Percentiles rank a stretch among this genome's conserved stretches.
phyloP scores from a whole-genome alignment of 2,888 invertebrate species.

The Lasioglossum pauxillum region DNA sequence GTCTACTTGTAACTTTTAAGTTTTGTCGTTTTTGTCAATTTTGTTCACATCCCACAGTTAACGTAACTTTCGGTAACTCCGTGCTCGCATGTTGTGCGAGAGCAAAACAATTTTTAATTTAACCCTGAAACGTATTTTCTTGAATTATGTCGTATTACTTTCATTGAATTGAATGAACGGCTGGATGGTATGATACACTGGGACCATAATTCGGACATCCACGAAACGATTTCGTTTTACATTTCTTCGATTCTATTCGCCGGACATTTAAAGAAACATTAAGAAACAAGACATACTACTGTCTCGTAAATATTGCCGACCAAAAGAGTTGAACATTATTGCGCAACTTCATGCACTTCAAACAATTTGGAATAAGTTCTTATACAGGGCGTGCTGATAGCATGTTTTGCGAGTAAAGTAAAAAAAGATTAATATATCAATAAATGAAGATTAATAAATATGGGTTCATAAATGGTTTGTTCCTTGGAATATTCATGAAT shows the following conservation, averaged over 20 bases:
- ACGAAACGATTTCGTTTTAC: neutral
- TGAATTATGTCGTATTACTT: neutral
- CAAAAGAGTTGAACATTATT: neutral
- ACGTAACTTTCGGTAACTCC: neutral
- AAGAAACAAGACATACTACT: neutral
- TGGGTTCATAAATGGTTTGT: neutral
- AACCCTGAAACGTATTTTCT: neutral
- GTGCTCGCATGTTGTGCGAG: neutral
- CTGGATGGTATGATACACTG: neutral
- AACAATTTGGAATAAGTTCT: neutral
- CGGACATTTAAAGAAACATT: neutral
- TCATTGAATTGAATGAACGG: neutral
- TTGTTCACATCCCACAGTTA: too few relatives aligned
- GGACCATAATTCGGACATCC: neutral
- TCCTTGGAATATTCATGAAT: neutral
- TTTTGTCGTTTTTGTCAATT: too few relatives aligned
- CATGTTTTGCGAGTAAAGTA: neutral
- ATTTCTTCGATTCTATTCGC: neutral
- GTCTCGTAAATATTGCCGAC: neutral
- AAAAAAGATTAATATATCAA: neutral
- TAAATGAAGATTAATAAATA: neutral
- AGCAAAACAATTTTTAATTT: neutral
- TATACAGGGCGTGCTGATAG: neutral
- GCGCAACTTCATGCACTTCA: neutral
- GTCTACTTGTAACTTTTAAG: neutral